phyloP scores from a whole-genome alignment of 2,113 vertebrate genomes.

The Urocitellus parryii region DNA sequence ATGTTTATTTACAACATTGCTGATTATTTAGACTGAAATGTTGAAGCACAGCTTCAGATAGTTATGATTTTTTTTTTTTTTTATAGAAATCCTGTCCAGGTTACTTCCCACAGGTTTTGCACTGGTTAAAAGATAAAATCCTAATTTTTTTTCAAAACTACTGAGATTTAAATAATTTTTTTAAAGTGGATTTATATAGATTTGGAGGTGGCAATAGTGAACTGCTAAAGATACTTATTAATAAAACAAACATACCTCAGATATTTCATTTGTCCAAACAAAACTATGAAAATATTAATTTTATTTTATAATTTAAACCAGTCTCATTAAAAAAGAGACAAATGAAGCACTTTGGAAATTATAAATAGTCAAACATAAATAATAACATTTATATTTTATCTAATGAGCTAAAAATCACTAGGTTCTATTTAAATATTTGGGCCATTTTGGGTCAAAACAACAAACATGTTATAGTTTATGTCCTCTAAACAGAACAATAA shows the following conservation, averaged over 20 bases:
- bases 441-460: background rate
- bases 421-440: background rate
- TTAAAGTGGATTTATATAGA: background rate
- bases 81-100: background rate
- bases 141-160: background rate
- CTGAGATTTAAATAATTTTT: background rate
- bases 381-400: background rate
- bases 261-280: background rate
- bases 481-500: background rate
- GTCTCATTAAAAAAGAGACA: background rate
- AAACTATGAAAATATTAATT: slow-evolving; percentile 35
- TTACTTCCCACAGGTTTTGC: background rate
- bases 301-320: background rate
- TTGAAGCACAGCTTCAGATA: background rate
- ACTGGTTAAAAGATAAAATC: background rate
- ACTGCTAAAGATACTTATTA: background rate
- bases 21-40: background rate
- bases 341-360: background rate
- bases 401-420: background rate
- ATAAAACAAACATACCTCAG: background rate
- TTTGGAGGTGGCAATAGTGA: background rate
- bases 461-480: background rate
- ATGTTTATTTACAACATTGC: background rate
- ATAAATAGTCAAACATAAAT: background rate
- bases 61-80: background rate